Conservation (phyloP, 1,140 invertebrate genomes). For the Acromyrmex echinatior region DNA sequence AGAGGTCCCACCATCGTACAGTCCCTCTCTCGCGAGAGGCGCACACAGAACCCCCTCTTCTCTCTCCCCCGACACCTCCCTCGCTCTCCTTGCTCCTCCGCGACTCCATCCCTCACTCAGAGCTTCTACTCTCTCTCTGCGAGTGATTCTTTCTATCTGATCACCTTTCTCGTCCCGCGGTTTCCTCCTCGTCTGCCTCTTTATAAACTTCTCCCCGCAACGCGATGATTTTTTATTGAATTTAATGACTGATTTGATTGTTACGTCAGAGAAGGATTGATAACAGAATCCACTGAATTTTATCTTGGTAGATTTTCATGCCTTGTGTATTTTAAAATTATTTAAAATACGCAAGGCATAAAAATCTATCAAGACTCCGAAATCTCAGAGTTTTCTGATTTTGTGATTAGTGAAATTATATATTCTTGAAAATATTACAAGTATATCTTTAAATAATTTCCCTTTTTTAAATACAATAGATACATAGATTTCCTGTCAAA, state of each 20-base stretch:
- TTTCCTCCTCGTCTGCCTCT: constrained; percentile 10
- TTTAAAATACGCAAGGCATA: background rate
- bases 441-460: background rate
- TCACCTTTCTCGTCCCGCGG: constrained; percentile 26
- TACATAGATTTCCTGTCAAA: background rate
- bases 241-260: constrained; percentile 6
- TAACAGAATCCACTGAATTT: background rate
- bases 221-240: constrained; percentile 49
- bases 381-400: background rate
- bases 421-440: background rate
- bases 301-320: background rate
- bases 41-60: constrained; percentile 76
- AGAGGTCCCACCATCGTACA: constrained; percentile 82
- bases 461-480: background rate
- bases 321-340: background rate
- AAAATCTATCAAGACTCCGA: no score
- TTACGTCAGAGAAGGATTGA: background rate
- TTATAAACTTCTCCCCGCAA: background rate
- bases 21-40: constrained; percentile 72
- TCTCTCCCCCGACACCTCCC: constrained; percentile 29
- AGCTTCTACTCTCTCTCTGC: constrained; percentile 27
- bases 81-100: background rate
- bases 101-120: background rate
- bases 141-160: constrained; percentile 61
- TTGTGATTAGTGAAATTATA: background rate